Evolutionary conservation across 2,797 vertebrate genomes (phyloP).

Genomic region (Streptopelia turtur): DNA sequence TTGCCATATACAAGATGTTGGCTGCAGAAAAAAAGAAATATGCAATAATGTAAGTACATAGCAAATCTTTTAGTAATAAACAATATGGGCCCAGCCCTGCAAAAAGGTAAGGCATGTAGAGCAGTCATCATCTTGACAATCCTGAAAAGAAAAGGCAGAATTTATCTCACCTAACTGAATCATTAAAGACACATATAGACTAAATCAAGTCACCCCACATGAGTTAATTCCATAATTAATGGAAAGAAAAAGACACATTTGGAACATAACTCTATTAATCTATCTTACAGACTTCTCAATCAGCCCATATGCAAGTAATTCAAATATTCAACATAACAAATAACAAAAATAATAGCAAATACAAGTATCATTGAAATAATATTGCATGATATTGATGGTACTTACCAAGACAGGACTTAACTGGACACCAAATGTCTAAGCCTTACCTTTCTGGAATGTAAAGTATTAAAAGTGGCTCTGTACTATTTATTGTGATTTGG

Average conservation of each 20-base stretch:
- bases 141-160: not conserved
- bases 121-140: not conserved
- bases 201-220: not conserved
- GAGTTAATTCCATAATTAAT: not conserved
- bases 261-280: not conserved
- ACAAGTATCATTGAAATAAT: not conserved
- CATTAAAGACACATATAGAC: not conserved
- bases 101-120: not conserved
- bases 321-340: not conserved
- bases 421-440: not conserved
- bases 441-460: not conserved
- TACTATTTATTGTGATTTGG: not conserved
- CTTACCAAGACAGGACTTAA: not conserved
- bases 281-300: not conserved
- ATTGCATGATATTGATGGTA: not conserved
- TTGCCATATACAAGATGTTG: constrained; percentile 90
- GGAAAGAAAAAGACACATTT: not conserved
- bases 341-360: not conserved
- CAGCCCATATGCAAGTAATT: not conserved
- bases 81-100: not conserved
- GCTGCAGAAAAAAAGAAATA: constrained; percentile 79
- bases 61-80: not conserved
- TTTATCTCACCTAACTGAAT: not conserved
- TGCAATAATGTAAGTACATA: not conserved
- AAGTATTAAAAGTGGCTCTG: not conserved